These are phyloP conservation scores for Myrmecobius fasciatus DNA, from an alignment of 2,113 vertebrate genomes.

Conservation along the genomic window DNA sequence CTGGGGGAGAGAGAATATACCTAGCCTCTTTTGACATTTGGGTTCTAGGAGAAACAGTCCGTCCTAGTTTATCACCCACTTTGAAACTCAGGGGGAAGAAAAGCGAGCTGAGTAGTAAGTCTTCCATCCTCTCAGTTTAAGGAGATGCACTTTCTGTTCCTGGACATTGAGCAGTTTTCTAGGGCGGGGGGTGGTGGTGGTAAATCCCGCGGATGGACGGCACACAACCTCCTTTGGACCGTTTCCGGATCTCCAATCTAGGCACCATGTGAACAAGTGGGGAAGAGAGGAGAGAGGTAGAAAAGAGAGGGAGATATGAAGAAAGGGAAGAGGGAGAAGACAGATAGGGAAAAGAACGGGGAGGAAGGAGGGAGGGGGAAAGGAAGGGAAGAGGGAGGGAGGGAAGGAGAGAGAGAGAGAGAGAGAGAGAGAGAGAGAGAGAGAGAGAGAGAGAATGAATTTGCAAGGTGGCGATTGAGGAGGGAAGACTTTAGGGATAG, in stretches of 20 bases:
- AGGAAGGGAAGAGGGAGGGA: no score
- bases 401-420: neutral
- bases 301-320: no score
- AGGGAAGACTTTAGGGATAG: neutral
- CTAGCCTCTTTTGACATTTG: neutral
- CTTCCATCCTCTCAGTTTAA: neutral
- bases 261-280: neutral
- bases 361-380: no score
- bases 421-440: neutral
- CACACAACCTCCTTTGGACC: neutral
- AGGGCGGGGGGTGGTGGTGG: neutral
- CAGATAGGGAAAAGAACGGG: neutral
- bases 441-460: neutral
- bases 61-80: neutral
- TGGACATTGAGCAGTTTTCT: neutral
- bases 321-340: neutral
- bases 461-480: neutral
- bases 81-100: neutral
- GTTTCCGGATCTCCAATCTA: neutral
- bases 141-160: neutral
- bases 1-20: neutral
- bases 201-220: neutral
- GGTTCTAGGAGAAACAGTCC: neutral
- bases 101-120: neutral
- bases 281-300: neutral